phyloP scores from a whole-genome alignment of 2,113 vertebrate species.

The Tympanuchus pallidicinctus region DNA sequence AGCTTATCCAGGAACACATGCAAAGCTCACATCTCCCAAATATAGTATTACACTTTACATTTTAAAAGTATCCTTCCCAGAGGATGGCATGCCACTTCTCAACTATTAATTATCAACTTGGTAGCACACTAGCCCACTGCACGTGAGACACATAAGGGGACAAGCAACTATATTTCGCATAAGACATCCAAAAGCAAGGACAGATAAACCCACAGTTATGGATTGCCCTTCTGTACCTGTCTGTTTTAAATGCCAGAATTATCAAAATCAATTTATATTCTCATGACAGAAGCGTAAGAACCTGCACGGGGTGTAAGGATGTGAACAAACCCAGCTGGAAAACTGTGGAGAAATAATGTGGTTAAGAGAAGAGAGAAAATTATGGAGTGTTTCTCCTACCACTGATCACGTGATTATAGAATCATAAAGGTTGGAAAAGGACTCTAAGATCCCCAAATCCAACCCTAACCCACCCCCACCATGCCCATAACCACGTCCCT shows the following conservation, averaged over 20 bases:
- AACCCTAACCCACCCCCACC: no score
- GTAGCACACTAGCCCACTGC: neutral
- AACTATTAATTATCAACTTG: slow-evolving; percentile 37
- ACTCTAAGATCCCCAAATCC: no score
- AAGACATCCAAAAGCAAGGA: neutral
- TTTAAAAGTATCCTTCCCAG: slow-evolving; percentile 3
- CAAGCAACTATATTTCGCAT: neutral
- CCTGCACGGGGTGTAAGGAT: neutral
- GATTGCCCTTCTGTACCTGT: neutral
- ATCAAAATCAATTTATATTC: neutral
- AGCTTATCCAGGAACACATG: neutral
- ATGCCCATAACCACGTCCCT: no score
- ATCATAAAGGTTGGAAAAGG: no score
- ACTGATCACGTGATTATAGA: neutral
- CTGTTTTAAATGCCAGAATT: neutral
- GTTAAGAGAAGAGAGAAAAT: neutral
- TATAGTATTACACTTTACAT: neutral
- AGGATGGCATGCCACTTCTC: neutral
- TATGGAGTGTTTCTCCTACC: neutral
- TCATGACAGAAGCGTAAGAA: neutral
- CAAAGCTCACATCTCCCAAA: slow-evolving; percentile 28
- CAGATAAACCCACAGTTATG: neutral
- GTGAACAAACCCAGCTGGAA: neutral
- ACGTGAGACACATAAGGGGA: neutral
- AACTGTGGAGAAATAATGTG: neutral